Evolutionary conservation across 30 jellyfish, hydroid and myxozoan species (phyloP).

Genomic region (Turritopsis dohrnii): DNA sequence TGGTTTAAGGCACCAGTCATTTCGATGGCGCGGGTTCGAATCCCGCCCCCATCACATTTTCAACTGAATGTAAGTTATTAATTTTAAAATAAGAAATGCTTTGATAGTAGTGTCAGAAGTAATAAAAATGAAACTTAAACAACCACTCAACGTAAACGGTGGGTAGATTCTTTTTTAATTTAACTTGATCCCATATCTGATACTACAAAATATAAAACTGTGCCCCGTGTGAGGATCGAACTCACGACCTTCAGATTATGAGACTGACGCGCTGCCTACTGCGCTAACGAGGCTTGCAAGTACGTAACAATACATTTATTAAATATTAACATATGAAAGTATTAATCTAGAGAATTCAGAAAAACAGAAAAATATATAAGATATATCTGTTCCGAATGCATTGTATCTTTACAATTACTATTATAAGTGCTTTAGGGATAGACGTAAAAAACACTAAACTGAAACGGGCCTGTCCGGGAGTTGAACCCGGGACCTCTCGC

Average conservation of each 20-base stretch:
- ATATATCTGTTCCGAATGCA: too few relatives aligned
- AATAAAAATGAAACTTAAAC: too few relatives aligned
- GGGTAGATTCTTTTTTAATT: neutral
- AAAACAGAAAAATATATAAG: too few relatives aligned
- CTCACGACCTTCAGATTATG: neutral
- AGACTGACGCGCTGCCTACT: neutral
- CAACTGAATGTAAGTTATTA: too few relatives aligned
- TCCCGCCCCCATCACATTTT: conserved; percentile 21
- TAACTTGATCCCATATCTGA: neutral
- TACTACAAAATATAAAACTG: neutral
- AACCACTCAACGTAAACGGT: neutral
- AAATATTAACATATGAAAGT: too few relatives aligned
- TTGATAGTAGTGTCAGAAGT: too few relatives aligned
- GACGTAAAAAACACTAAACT: neutral
- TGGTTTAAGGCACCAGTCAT: conserved; percentile 24
- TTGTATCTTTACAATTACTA: too few relatives aligned
- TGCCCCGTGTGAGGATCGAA: neutral
- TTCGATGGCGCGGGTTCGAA: conserved; percentile 27
- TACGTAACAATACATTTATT: too few relatives aligned
- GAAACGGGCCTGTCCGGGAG: neutral
- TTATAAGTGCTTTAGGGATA: too few relatives aligned
- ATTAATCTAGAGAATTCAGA: too few relatives aligned
- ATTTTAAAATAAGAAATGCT: too few relatives aligned
- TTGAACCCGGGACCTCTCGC: neutral
- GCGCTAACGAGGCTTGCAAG: neutral